Evolutionary conservation across 2,797 vertebrate species (phyloP).

Genomic region (Rhynchotus rufescens): DNA sequence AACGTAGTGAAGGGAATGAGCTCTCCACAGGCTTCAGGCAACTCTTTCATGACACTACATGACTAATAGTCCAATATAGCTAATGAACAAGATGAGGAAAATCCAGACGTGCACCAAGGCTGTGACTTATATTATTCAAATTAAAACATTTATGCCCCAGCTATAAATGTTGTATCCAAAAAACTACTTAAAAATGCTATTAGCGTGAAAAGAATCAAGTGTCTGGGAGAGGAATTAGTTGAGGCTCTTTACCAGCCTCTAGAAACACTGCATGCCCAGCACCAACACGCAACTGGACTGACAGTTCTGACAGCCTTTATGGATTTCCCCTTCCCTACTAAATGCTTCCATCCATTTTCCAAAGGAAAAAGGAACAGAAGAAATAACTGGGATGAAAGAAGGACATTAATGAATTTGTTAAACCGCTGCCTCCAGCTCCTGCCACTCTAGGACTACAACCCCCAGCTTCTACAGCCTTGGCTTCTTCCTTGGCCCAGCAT

Average conservation of each 20-base stretch:
- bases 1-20: slow-evolving; percentile 26
- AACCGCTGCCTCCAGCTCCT: neutral
- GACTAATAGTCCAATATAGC: slow-evolving; percentile 28
- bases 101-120: neutral
- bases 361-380: neutral
- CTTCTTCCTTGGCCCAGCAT: neutral
- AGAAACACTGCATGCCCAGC: neutral
- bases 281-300: neutral
- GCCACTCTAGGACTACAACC: neutral
- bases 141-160: neutral
- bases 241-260: neutral
- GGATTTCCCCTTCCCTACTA: neutral
- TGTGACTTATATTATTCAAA: neutral
- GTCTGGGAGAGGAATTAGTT: neutral
- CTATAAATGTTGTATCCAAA: neutral
- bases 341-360: neutral
- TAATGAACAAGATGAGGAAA: slow-evolving; percentile 43
- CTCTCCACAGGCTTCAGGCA: slow-evolving; percentile 18
- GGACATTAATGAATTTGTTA: neutral
- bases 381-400: neutral
- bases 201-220: neutral
- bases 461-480: neutral
- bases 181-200: neutral
- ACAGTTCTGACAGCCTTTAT: neutral
- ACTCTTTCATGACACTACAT: slow-evolving; percentile 3